Evolutionary conservation across 1,140 invertebrate species (phyloP).

Genomic region (Drosophila bifasciata): DNA sequence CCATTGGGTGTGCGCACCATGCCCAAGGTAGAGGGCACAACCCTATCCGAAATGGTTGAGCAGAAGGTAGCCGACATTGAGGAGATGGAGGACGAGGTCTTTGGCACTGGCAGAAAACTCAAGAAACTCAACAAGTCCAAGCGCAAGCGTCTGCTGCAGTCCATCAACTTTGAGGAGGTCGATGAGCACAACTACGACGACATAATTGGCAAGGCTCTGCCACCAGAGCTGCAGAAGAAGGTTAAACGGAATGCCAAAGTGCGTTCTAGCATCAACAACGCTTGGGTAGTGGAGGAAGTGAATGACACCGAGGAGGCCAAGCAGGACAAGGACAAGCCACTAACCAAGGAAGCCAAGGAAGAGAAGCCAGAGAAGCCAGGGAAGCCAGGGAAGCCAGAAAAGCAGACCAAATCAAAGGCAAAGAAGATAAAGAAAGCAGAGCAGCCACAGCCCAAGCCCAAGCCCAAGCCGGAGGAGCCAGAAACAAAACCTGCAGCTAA

Average conservation of each 20-base stretch:
- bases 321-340: not conserved
- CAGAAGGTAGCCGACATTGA: conserved; percentile 70
- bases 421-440: conserved; percentile 9
- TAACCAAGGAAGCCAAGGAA: not conserved
- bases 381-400: conserved; percentile 19
- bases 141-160: conserved; percentile 70
- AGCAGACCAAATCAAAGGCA: conserved; percentile 27
- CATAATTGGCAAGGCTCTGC: conserved; percentile 59
- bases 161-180: conserved; percentile 74
- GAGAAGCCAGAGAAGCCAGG: conserved; percentile 19
- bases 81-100: conserved; percentile 72
- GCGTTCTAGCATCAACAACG: conserved; percentile 56
- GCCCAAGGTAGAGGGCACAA: conserved; percentile 55
- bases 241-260: conserved; percentile 58
- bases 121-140: conserved; percentile 81
- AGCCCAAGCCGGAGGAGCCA: conserved; percentile 23
- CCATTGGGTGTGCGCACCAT: conserved; percentile 87
- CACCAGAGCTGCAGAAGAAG: conserved; percentile 64
- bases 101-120: conserved; percentile 59
- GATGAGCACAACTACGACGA: conserved; percentile 76
- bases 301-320: conserved; percentile 20
- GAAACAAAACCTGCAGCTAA: not conserved
- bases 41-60: conserved; percentile 64
- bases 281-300: conserved; percentile 74
- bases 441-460: conserved; percentile 19